Conservation (phyloP, 2,888 invertebrate species). For the Macaria notata region DNA sequence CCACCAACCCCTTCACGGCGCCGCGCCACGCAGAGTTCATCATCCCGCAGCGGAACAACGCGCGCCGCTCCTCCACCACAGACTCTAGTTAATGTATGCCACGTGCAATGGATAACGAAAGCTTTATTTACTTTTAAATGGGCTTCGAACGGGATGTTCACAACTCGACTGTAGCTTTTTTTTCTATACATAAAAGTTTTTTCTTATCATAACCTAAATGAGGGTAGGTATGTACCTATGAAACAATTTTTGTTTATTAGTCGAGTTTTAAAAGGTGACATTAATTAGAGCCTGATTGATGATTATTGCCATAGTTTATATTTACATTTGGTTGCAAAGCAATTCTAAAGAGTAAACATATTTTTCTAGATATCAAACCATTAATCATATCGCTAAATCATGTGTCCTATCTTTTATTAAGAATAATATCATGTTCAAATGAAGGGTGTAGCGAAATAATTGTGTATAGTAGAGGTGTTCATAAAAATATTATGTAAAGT, state of each 20-base stretch:
- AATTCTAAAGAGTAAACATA: slow-evolving; percentile 11
- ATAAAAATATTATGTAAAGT: slow-evolving; percentile 10
- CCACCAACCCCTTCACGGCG: slow-evolving; percentile 66
- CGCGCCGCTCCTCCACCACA: slow-evolving; percentile 59
- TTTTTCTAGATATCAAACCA: slow-evolving; percentile 23
- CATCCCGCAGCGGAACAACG: slow-evolving; percentile 67
- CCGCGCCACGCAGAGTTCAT: slow-evolving; percentile 72
- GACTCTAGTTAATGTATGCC: slow-evolving; percentile 43
- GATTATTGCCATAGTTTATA: too few relatives aligned
- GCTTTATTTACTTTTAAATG: too few relatives aligned
- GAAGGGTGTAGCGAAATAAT: slow-evolving; percentile 21
- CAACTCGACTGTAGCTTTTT: too few relatives aligned
- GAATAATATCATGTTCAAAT: slow-evolving; percentile 16
- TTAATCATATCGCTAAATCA: slow-evolving; percentile 9
- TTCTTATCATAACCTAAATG: too few relatives aligned
- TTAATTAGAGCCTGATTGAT: too few relatives aligned
- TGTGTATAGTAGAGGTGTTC: slow-evolving; percentile 16
- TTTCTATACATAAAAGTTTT: too few relatives aligned
- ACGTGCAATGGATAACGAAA: too few relatives aligned
- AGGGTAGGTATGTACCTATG: too few relatives aligned
- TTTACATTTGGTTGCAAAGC: slow-evolving; percentile 8
- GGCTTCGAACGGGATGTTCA: too few relatives aligned
- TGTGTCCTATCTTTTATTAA: slow-evolving; percentile 10
- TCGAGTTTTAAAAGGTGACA: too few relatives aligned
- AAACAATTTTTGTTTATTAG: too few relatives aligned